Conservation (phyloP, 2,797 vertebrate genomes). For the Notolepis coatsorum region DNA sequence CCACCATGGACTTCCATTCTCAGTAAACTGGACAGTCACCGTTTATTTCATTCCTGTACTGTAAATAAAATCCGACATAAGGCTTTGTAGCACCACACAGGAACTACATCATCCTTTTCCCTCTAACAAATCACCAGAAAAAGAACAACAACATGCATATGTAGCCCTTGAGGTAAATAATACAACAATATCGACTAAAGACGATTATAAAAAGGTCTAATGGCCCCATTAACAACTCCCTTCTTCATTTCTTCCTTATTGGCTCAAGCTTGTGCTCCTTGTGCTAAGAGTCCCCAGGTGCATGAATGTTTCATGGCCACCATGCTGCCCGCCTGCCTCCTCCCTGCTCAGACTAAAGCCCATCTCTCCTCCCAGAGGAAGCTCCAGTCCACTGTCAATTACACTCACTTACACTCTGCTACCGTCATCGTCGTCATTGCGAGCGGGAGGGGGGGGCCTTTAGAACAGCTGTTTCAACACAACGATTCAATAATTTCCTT, state of each 20-base stretch:
- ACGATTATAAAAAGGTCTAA: too few relatives aligned
- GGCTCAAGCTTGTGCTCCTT: slow-evolving; percentile 66
- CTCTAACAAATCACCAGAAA: too few relatives aligned
- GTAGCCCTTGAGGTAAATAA: too few relatives aligned
- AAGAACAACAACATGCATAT: too few relatives aligned
- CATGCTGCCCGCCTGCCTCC: slow-evolving; percentile 52
- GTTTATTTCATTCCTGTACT: too few relatives aligned
- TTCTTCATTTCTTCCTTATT: slow-evolving; percentile 67
- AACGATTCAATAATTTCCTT: slow-evolving; percentile 69
- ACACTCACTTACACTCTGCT: slow-evolving; percentile 65
- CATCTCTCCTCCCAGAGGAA: slow-evolving; percentile 60
- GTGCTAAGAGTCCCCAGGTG: slow-evolving; percentile 76
- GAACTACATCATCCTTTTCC: too few relatives aligned
- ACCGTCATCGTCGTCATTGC: slow-evolving; percentile 60
- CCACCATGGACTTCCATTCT: too few relatives aligned
- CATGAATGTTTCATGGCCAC: slow-evolving; percentile 79
- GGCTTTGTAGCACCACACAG: too few relatives aligned
- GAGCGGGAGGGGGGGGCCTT: slow-evolving; percentile 19
- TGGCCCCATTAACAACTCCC: slow-evolving; percentile 63
- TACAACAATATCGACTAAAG: too few relatives aligned
- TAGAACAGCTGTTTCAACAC: slow-evolving; percentile 63
- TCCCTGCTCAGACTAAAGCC: slow-evolving; percentile 45
- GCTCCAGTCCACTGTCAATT: slow-evolving; percentile 60
- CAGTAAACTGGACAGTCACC: too few relatives aligned
- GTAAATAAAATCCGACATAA: too few relatives aligned